A percentile compares a stretch with the other conserved stretches of the same genome.
Evolutionary conservation across 2,888 invertebrate genomes (phyloP).

Genomic region (Netelia melanura): DNA sequence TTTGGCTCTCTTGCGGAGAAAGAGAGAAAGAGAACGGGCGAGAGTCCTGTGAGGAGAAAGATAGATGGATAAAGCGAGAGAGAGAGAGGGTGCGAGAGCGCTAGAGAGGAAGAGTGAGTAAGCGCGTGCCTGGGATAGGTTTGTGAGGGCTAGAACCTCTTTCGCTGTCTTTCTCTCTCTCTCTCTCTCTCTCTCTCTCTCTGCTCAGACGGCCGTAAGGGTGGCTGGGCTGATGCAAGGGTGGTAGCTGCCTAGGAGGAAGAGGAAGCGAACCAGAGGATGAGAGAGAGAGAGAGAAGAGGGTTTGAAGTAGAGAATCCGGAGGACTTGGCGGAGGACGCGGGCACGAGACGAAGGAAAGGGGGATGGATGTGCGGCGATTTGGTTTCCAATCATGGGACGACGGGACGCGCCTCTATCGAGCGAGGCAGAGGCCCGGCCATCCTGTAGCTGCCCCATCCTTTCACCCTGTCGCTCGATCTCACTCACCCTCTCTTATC

Average conservation of each 20-base stretch:
- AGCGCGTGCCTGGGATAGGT: slow-evolving; percentile 60
- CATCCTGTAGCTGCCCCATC: slow-evolving; percentile 82
- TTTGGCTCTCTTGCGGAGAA: slow-evolving; percentile 61
- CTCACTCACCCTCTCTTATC: slow-evolving; percentile 37
- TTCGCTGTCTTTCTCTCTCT: slow-evolving; percentile 21
- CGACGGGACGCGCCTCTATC: slow-evolving; percentile 85
- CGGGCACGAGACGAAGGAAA: slow-evolving; percentile 71
- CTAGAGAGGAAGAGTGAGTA: slow-evolving; percentile 60
- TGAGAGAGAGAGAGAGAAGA: slow-evolving; percentile 52
- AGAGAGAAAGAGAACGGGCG: slow-evolving; percentile 43
- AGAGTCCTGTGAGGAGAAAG: slow-evolving; percentile 67
- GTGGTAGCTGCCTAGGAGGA: slow-evolving; percentile 62
- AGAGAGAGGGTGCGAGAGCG: slow-evolving; percentile 46
- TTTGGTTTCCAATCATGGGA: slow-evolving; percentile 85
- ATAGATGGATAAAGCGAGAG: slow-evolving; percentile 51
- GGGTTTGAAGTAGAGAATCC: slow-evolving; percentile 55
- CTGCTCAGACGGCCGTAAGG: slow-evolving; percentile 56
- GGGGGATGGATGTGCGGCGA: slow-evolving; percentile 84
- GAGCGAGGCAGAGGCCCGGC: slow-evolving; percentile 84
- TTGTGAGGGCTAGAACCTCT: slow-evolving; percentile 56
- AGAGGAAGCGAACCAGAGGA: slow-evolving; percentile 55
- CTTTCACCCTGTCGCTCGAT: slow-evolving; percentile 68
- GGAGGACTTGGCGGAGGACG: slow-evolving; percentile 66
- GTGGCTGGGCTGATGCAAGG: slow-evolving; percentile 63
- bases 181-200: slow-evolving; percentile 42